Conservation (phyloP, 2,113 vertebrate species). For the Genyomyrus donnyi region DNA sequence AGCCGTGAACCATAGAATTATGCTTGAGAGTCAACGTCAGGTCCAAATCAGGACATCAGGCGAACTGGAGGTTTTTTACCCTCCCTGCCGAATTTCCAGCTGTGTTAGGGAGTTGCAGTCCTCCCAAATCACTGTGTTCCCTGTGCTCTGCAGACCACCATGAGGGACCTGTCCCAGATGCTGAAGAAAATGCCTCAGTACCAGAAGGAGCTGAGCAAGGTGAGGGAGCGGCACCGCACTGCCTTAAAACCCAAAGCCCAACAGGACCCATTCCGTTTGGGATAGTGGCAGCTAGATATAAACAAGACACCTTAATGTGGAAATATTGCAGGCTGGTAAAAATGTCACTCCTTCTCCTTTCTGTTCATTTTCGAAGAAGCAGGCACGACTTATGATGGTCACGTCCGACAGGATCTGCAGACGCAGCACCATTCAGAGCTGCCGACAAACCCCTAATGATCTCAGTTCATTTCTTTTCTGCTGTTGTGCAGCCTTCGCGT, state of each 20-base stretch:
- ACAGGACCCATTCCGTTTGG: not conserved
- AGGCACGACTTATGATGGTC: not conserved
- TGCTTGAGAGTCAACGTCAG: not conserved
- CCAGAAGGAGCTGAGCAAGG: constrained; percentile 98
- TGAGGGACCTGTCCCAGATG: constrained; percentile 96
- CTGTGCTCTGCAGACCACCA: constrained; percentile 72
- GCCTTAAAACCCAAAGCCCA: not conserved
- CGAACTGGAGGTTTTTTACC: not conserved
- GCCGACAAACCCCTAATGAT: not conserved
- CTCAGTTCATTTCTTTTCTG: not conserved
- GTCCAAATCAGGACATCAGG: not conserved
- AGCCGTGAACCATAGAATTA: not conserved
- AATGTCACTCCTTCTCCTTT: not conserved
- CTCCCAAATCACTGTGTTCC: not conserved
- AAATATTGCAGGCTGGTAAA: not conserved
- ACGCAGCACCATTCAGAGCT: not conserved
- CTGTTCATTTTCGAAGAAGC: not conserved
- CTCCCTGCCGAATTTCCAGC: not conserved
- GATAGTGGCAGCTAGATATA: not conserved
- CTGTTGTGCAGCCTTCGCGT: not conserved
- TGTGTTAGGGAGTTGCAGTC: not conserved
- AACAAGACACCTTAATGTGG: not conserved
- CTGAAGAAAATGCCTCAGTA: constrained; percentile 99
- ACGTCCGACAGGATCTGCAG: too few species aligned
- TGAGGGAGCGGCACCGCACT: constrained; percentile 31